These are phyloP conservation scores for Lamellibrachia columna DNA, from an alignment of 2,888 invertebrate species.

Conservation along the genomic window DNA sequence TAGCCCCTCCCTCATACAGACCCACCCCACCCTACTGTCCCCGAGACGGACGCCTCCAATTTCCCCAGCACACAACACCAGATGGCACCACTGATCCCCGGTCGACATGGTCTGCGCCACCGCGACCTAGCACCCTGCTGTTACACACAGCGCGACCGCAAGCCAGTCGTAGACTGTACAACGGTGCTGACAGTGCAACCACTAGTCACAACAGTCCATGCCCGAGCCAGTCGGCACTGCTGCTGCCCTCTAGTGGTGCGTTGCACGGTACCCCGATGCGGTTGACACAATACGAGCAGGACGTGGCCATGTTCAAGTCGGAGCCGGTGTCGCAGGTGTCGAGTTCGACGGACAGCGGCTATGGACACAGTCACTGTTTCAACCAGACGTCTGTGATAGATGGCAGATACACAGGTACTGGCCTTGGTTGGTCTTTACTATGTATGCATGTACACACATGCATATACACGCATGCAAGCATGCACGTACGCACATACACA, in stretches of 20 bases:
- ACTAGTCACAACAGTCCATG: background rate
- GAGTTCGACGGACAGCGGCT: conserved; percentile 63
- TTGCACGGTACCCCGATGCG: background rate
- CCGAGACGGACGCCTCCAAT: background rate
- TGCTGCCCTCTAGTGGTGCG: background rate
- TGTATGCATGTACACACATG: too few species aligned
- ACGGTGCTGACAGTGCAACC: background rate
- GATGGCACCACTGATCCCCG: background rate
- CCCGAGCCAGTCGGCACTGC: background rate
- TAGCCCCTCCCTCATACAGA: background rate
- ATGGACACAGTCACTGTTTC: conserved; percentile 52
- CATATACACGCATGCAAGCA: too few species aligned
- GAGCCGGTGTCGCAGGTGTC: conserved; percentile 61
- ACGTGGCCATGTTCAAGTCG: conserved; percentile 56
- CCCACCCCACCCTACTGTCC: background rate
- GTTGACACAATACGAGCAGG: conserved; percentile 47
- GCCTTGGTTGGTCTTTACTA: background rate
- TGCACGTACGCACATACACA: too few species aligned
- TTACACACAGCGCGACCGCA: background rate
- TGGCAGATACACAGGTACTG: background rate
- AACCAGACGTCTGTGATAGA: conserved; percentile 19
- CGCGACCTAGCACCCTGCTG: background rate
- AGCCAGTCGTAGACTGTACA: background rate
- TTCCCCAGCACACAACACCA: background rate
- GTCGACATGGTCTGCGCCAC: background rate